Conservation (phyloP, 2,888 invertebrate species). For the Myopa tessellatipennis region DNA sequence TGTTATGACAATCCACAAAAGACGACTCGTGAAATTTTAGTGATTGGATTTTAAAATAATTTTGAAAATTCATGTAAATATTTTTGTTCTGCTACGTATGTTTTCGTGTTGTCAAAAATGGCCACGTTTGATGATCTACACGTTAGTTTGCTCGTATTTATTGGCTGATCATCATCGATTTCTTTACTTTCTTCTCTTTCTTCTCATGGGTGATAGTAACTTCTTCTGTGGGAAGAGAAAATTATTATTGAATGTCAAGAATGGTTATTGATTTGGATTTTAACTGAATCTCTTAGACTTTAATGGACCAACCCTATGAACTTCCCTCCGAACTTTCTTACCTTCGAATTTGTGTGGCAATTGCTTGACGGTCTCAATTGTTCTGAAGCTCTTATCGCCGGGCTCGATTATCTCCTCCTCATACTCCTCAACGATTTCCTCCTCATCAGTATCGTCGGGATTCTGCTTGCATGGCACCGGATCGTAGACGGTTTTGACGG, state of each 20-base stretch:
- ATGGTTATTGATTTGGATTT: not conserved
- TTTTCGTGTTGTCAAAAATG: not conserved
- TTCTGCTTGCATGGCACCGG: conserved; percentile 60
- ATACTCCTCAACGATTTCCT: conserved; percentile 66
- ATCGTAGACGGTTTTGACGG: conserved; percentile 65
- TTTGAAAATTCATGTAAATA: not conserved
- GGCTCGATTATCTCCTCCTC: conserved; percentile 68
- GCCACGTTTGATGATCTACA: not conserved
- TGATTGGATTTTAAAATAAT: not conserved
- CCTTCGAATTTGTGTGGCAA: conserved; percentile 64
- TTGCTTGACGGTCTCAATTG: conserved; percentile 63
- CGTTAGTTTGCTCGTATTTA: conserved; percentile 46
- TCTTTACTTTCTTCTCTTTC: conserved; percentile 64
- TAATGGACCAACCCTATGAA: too few relatives aligned
- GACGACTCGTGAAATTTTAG: not conserved
- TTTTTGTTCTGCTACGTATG: not conserved
- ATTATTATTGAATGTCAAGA: not conserved
- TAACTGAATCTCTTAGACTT: not conserved
- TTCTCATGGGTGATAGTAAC: conserved; percentile 64
- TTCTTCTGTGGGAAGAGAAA: conserved; percentile 54
- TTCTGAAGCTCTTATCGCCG: conserved; percentile 65
- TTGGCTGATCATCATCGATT: conserved; percentile 64
- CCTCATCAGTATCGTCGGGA: conserved; percentile 63
- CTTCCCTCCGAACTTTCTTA: conserved; percentile 44
- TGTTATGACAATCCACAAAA: too few relatives aligned